Evolutionary conservation across 2,797 vertebrate genomes (phyloP).

Genomic region (Gorsachius magnificus): DNA sequence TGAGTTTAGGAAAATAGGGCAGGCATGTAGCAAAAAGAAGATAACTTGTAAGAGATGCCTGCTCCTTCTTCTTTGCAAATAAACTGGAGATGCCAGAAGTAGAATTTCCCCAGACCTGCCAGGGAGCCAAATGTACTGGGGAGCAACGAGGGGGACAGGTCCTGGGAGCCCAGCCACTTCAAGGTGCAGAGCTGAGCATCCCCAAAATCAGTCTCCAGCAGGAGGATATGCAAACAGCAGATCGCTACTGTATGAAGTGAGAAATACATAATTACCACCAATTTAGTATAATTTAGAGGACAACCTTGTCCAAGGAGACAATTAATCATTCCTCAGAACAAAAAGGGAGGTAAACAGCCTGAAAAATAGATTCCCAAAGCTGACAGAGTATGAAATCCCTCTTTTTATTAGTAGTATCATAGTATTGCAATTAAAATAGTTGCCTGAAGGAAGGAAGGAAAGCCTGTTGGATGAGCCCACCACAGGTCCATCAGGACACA

Average conservation of each 20-base stretch:
- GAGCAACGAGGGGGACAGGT: not conserved
- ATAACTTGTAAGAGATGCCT: not conserved
- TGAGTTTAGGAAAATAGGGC: not conserved
- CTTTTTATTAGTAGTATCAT: not conserved
- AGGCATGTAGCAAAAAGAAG: not conserved
- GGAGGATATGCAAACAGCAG: not conserved
- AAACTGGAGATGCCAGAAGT: not conserved
- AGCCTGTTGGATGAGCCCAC: not conserved
- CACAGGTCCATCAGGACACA: not conserved
- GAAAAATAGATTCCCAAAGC: conserved; percentile 21
- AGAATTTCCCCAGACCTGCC: not conserved
- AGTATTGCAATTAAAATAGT: not conserved
- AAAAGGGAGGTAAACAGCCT: conserved; percentile 17
- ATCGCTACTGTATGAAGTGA: not conserved
- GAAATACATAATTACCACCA: not conserved
- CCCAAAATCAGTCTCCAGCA: not conserved
- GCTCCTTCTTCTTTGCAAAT: not conserved
- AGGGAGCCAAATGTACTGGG: not conserved
- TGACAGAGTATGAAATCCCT: not conserved
- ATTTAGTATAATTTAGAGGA: conserved; percentile 47
- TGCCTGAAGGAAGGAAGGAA: not conserved
- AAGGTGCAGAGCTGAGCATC: not conserved
- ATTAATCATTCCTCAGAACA: conserved; percentile 22
- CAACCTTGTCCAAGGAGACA: conserved; percentile 45
- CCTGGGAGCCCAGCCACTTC: rapidly evolving